These are phyloP conservation scores for Fabriciana adippe DNA, from an alignment of 2,888 invertebrate genomes.

Conservation along the genomic window DNA sequence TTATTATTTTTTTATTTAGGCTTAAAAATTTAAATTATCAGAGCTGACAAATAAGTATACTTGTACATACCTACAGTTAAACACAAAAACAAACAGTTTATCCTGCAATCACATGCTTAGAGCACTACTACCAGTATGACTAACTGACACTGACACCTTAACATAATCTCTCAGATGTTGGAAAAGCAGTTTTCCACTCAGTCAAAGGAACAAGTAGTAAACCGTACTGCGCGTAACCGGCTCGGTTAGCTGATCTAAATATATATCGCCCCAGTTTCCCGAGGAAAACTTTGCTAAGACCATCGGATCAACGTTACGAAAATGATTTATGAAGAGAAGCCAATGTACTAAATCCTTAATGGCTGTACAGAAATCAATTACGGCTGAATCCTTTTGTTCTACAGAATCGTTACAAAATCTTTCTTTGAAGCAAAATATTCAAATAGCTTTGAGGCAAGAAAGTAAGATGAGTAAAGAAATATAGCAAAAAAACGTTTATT, in stretches of 20 bases:
- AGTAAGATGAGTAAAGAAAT: too few relatives aligned
- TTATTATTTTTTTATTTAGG: too few relatives aligned
- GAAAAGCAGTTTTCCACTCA: conserved; percentile 30
- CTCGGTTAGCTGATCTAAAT: conserved; percentile 38
- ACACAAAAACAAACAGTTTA: too few relatives aligned
- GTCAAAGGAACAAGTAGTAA: conserved; percentile 23
- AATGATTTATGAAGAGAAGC: conserved; percentile 14
- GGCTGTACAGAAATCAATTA: background rate
- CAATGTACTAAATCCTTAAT: conserved; percentile 8
- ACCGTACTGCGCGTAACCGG: conserved; percentile 28
- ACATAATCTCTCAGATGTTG: background rate
- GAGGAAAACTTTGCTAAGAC: conserved; percentile 27
- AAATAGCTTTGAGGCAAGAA: too few relatives aligned
- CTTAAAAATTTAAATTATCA: too few relatives aligned
- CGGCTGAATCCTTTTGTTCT: too few relatives aligned
- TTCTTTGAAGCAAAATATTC: too few relatives aligned
- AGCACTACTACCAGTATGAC: background rate
- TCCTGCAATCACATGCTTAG: too few relatives aligned
- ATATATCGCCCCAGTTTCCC: conserved; percentile 37
- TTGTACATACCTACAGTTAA: too few relatives aligned
- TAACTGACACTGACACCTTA: background rate
- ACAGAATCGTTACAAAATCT: too few relatives aligned
- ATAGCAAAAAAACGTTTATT: background rate
- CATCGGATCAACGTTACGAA: conserved; percentile 18
- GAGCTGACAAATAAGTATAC: too few relatives aligned